Base-by-base conservation (phyloP, 2,888 invertebrate species). In the Priapulus caudatus region DNA sequence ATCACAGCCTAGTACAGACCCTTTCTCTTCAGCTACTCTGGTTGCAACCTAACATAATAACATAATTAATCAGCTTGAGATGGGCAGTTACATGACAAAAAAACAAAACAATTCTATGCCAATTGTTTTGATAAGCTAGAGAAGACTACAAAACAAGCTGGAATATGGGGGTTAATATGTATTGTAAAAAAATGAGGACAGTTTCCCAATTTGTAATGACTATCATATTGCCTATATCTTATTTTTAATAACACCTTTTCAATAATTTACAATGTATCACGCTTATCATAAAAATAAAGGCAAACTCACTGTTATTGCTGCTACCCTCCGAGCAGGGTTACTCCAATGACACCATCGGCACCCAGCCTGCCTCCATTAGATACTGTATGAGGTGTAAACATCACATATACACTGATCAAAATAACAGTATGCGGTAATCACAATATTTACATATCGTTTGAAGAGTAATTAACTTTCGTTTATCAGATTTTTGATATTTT, bases 1-100 rank as follows among this genome's bases (percentile, higher is more conserved):
- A 43, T 75, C 74, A 45, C 77, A 75, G 1, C 92, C 91, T 3
- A 92, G 76, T 10, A 79, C 67, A 33, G 80, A 79, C 0, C 86
- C 86, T 45, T 81, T 79, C 74, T 97, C 95, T 59, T 87, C 85
- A 0, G 93, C 85, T 1, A 95, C 90, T 50, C 95, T 77, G 56
- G 79, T 78, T 0, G 95, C 92, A 18, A 95, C 76, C 72, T 74
- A n/a, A n/a, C n/a, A 50, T 20, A 64, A 58, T 43, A 23, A 50
- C 20, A 23, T 47, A 44, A 16, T 47, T 47, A 10, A 50, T 21
- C 21, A 23, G 54, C 44, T 51, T 19, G 23, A 19, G 21, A 21
- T 22, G 20, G 21, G 43, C 43, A 50, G 45, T 3, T 47, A 4
- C 18, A 15, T 2, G 19, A 15, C 33, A 20, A 16, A 18, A 10